Evolutionary conservation across 2,113 vertebrate species (phyloP).

Genomic region (Elephantulus edwardii): DNA sequence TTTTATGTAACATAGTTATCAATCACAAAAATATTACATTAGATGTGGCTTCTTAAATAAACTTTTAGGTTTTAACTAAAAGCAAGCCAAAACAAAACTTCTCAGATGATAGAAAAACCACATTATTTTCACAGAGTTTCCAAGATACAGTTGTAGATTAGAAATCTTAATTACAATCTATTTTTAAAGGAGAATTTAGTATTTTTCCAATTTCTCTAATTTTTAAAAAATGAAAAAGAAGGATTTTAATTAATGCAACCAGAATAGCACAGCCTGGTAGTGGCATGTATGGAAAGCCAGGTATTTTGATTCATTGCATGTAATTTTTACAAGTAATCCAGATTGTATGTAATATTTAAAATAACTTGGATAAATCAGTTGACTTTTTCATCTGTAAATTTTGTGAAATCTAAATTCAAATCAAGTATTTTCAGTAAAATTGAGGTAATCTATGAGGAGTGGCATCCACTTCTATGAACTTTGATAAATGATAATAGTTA

Average conservation of each 20-base stretch:
- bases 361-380: neutral
- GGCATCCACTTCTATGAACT: no score
- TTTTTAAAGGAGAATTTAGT: neutral
- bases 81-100: neutral
- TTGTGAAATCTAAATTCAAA: conserved; percentile 15
- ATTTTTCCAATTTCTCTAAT: no score
- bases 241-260: neutral
- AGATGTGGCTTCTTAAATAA: neutral
- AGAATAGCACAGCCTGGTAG: neutral
- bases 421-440: neutral
- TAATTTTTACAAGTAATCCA: neutral
- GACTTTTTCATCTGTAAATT: neutral
- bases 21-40: neutral
- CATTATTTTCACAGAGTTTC: neutral
- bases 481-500: no score
- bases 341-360: neutral
- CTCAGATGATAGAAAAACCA: neutral
- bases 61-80: neutral
- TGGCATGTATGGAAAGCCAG: neutral
- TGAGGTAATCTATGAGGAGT: no score
- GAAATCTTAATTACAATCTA: conserved; percentile 8
- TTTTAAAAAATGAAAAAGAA: neutral
- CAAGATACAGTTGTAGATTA: neutral
- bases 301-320: neutral
- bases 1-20: neutral